These are phyloP conservation scores for Ictalurus furcatus DNA, from an alignment of 2,113 vertebrate species.

Conservation along the genomic window DNA sequence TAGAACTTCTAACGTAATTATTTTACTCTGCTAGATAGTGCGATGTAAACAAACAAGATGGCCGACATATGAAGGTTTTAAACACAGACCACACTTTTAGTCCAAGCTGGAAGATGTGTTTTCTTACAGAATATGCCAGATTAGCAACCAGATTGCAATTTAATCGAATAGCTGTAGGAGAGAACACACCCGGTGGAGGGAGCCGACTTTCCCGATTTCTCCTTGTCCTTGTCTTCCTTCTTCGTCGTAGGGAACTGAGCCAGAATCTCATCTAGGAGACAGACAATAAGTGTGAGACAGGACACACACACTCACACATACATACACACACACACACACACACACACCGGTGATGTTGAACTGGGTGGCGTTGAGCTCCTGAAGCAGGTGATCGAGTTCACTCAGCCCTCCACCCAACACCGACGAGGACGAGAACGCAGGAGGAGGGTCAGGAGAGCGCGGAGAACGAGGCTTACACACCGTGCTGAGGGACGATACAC, in stretches of 20 bases:
- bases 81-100: neutral
- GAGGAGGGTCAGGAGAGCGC: slow-evolving; percentile 65
- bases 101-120: neutral
- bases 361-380: slow-evolving; percentile 92
- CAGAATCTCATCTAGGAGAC: slow-evolving; percentile 86
- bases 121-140: neutral
- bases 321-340: neutral
- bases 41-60: neutral
- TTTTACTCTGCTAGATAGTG: neutral
- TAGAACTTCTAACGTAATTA: neutral
- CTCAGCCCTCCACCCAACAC: slow-evolving; percentile 85
- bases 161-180: neutral
- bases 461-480: slow-evolving; percentile 85
- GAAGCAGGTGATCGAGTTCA: slow-evolving; percentile 86
- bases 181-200: slow-evolving; percentile 41
- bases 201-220: slow-evolving; percentile 55
- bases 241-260: slow-evolving; percentile 87
- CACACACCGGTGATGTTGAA: slow-evolving; percentile 88
- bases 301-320: neutral
- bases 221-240: slow-evolving; percentile 70
- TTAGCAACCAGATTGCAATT: no score
- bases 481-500: slow-evolving; percentile 69
- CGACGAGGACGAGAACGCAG: slow-evolving; percentile 80
- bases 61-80: neutral
- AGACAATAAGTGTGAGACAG: slow-evolving; percentile 23